Evolutionary conservation across 2,888 invertebrate species (phyloP).

Genomic region (Hydraecia micacea): DNA sequence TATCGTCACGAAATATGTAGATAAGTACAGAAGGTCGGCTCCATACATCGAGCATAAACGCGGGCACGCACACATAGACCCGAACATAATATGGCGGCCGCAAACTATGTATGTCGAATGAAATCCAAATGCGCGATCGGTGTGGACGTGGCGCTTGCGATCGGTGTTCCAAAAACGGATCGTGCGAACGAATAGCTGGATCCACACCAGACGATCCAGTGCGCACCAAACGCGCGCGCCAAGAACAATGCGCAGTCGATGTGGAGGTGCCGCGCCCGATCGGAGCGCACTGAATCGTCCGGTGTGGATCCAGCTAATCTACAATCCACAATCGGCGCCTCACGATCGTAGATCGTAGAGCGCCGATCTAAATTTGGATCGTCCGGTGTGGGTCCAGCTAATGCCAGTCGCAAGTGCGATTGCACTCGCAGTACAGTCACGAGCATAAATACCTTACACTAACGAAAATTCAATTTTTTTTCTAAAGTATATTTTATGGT

Average conservation of each 20-base stretch:
- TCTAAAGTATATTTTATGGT: no score
- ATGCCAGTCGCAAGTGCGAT: not conserved
- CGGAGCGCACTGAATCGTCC: no score
- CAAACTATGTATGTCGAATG: not conserved
- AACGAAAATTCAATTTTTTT: no score
- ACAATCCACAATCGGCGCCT: not conserved
- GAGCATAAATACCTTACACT: no score
- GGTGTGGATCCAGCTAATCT: no score
- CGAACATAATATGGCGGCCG: not conserved
- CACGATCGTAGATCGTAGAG: no score
- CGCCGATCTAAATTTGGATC: not conserved
- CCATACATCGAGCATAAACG: not conserved
- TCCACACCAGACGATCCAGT: no score
- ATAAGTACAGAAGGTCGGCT: not conserved
- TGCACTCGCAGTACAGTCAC: no score
- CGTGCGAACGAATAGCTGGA: no score
- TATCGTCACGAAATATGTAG: conserved; percentile 15
- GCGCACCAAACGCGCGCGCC: no score
- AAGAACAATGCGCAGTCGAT: no score
- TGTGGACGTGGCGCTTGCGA: not conserved
- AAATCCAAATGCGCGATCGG: not conserved
- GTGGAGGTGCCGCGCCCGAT: no score
- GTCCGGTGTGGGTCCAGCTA: not conserved
- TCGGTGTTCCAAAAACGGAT: not conserved
- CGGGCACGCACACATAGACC: not conserved